Evolutionary conservation across 2,113 vertebrate species (phyloP), one percentile per base, ranked within the genome.

Genomic region (Azemiops feae): DNA sequence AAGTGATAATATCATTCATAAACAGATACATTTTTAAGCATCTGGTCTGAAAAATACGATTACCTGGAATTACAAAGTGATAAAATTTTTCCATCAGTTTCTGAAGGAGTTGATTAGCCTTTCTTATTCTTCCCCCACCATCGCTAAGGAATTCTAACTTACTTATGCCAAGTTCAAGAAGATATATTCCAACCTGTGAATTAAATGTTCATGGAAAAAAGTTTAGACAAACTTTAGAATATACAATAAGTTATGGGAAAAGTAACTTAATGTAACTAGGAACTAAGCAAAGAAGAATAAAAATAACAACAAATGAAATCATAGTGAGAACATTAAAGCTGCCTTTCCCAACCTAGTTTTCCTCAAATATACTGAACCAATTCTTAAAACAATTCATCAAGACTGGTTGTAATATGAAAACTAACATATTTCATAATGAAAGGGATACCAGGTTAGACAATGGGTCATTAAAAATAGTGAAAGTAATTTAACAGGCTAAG

Each of bases 11-110:
- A 23, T 34, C 43, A 12, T 23, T 25, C 30, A 54, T 81, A 50
- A 22, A 20, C 22, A 16, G 88, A 45, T 9, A 85, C 22, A 85
- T 55, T 55, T 45, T 57, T 57, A 39, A 85, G 47, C 11, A 43
- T 88, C 43, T 69, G 25, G 23, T 34, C 25, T 54, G 30, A 91
- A 91, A 18, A 86, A 90, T 50, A 30, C 10, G 27, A 92, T 95
- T 97, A 99, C 99, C 99, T 92, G 99, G 99, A 95, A 99, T 98
- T 95, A 98, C 97, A 95, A 99, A 98, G 96, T 98, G 98, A 69
- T 99, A 98, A 94, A 99, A 98, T 69, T 98, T 98, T 94, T 99
- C 99, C 99, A 99, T 99, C 52, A 99, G 95, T 96, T 98, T 99
- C 96, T 99, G 99, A 97, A 99, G 98, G 5, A 99, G 97, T 89